Evolutionary conservation across 2,113 vertebrate species (phyloP), one percentile per base, ranked within the genome.

Genomic region (Phocoena sinus): DNA sequence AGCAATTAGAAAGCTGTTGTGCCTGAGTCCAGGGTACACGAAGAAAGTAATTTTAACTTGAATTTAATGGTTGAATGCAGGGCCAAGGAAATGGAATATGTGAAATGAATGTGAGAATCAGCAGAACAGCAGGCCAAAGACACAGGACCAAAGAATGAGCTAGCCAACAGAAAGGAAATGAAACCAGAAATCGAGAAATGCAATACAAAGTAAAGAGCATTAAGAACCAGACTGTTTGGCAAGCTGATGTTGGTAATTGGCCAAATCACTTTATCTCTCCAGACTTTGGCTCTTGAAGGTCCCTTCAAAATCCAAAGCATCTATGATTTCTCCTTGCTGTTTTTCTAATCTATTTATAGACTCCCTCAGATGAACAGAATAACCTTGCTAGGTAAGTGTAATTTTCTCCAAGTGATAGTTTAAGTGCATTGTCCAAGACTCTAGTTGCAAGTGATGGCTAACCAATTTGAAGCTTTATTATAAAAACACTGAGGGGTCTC

Each of bases 201-300:
- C 21, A 82, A 65, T 62, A 93, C 76, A 88, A 47, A 90, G 31
- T 62, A 81, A 85, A 95, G 82, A 76, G 62, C 53, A 36, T 81
- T 92, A 73, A 94, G 88, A 91, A 82, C 81, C 88, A 97, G 94
- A 94, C 88, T 71, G 41, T 86, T 93, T 96, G 91, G 91, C 84
- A 97, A 96, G 81, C 60, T 85, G 28, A 77, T 79, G 25, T 60
- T 90, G 70, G 41, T 80, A n/a, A 92, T 67, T 77, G 62, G 53
- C 96, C 97, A 97, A 94, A 92, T 97, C 74, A 91, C 85, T 95
- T 95, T 96, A 84, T 97, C 95, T 96, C 74, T 92, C 80, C 84
- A 97, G 96, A 97, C 71, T 85, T 89, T 93, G 96, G 93, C 96
- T 96, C 83, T 96, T 93, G 36, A 83, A 91, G 31, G 17, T 91